Base-by-base conservation (phyloP, 2,888 invertebrate genomes). In the Ctena decussata region DNA sequence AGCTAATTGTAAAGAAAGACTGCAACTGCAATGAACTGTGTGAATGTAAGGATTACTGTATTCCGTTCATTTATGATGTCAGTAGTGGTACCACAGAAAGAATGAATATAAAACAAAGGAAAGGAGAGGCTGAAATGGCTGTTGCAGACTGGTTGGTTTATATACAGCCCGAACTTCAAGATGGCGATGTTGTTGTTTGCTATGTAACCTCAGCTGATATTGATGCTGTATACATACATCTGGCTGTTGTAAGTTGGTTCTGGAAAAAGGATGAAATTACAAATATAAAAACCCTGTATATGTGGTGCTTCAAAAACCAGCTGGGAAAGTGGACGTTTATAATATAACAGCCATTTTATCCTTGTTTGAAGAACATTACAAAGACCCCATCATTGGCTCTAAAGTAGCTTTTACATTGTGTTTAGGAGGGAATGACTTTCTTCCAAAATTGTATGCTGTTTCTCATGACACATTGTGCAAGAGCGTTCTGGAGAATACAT, bases 41-140 rank as follows among this genome's bases (percentile, higher is more conserved):
- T 11, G 39, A 24, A 0, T 82, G 77, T 65, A 35, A 24, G 30
- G 6, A 0, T 12, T 44, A 35, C 8, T 37, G 49, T 69, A 12
- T 37, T 18, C 82, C 77, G 30, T 73, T 65, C 18, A 21, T 46
- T 18, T 77, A 74, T 46, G 60, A 15, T 27, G 44, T 21, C 2
- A 44, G 5, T 30, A 18, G 15, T 0, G 35, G 18, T 35, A 32
- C 41, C 11, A 39, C 60, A 5, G 32, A 79, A 73, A 41, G 41
- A 15, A 32, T 37, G 18, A 27, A 57, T 21, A 18, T 57, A 8
- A 30, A 57, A 49, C 80, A 80, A 46, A 15, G 44, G 21, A 82
- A 77, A 35, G 77, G 82, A n/a, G 82, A 82, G 49, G 78, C 82
- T 3, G 82, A 82, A 30, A 82, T 82, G 77, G 71, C 77, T 24